phyloP scores from a whole-genome alignment of 2,113 vertebrate species.

The Phylloscopus whistleri region DNA sequence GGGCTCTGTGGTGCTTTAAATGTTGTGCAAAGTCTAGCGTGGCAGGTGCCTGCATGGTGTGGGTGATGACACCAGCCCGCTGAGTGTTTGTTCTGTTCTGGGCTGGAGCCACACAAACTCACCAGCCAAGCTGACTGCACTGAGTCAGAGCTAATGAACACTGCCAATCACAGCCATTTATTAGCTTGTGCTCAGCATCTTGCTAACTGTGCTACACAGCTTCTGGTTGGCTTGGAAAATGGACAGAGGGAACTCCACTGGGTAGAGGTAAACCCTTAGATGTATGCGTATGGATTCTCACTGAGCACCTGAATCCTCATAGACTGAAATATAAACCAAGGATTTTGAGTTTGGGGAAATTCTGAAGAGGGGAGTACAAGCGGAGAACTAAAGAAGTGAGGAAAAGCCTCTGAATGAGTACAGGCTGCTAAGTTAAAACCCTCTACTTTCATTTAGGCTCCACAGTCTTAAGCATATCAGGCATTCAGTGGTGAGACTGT shows the following conservation, averaged over 20 bases:
- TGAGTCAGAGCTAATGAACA: conserved; percentile 5
- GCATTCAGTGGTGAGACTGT: neutral
- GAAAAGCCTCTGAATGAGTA: neutral
- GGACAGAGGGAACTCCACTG: neutral
- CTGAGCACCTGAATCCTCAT: neutral
- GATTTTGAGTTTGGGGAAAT: neutral
- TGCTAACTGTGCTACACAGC: neutral
- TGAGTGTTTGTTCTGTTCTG: neutral
- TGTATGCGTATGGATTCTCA: neutral
- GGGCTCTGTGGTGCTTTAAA: neutral
- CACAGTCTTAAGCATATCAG: neutral
- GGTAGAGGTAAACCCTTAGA: neutral
- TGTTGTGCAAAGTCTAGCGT: neutral
- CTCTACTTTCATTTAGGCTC: neutral
- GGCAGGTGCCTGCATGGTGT: neutral
- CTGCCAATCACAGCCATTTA: neutral
- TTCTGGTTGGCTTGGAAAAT: neutral
- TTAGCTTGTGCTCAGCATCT: neutral
- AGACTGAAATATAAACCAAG: neutral
- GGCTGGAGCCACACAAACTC: neutral
- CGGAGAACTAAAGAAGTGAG: neutral
- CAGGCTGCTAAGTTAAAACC: neutral
- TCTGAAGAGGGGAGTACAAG: neutral
- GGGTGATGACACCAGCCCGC: neutral
- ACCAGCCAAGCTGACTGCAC: neutral